Base-by-base conservation (phyloP, 2,797 vertebrate species). In the Centropyge bicolor region DNA sequence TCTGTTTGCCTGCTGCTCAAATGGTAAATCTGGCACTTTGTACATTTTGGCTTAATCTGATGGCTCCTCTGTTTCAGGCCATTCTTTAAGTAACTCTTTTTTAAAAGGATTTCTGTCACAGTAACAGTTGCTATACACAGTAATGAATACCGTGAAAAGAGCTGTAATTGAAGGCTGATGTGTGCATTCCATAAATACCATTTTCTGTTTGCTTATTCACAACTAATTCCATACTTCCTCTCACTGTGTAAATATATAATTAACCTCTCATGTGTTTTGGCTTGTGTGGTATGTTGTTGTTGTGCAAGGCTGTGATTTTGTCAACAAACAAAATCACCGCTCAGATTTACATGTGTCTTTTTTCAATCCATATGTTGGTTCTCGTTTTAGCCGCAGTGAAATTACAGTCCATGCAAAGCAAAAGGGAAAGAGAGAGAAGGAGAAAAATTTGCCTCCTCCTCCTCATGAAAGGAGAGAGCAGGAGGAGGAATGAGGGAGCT, bases 401-500 rank as follows among this genome's bases (percentile, higher is more conserved):
- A 79, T 59, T 31, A 82, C 54, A 65, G 59, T 61, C 36, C 67
- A 80, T 17, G 74, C 57, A 80, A 73, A 71, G 20, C 43, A 69
- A 62, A 81, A 35, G 43, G 61, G 76, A 49, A 66, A 38, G 31
- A 60, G 56, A 66, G 38, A 61, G 48, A 62, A 68, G 52, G 49
- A 75, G 43, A 74, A 77, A 81, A 76, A 76, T 35, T 35, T 67
- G 46, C 70, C 85, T 55, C 88, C 83, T 67, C 64, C 72, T 67
- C 77, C 82, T 85, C 57, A 48, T 83, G 91, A 87, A 88, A 91
- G 84, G 52, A 78, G 89, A 90, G 87, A 88, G 83, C 80, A 76
- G 86, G 83, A 88, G 90, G 90, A 92, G 87, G 85, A 87, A 84
- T 79, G 72, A 83, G 71, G 74, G 75, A 80, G 43, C 74, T n/a